Conservation (phyloP, 2,888 invertebrate species). For the Hirtodrosophila duncani region DNA sequence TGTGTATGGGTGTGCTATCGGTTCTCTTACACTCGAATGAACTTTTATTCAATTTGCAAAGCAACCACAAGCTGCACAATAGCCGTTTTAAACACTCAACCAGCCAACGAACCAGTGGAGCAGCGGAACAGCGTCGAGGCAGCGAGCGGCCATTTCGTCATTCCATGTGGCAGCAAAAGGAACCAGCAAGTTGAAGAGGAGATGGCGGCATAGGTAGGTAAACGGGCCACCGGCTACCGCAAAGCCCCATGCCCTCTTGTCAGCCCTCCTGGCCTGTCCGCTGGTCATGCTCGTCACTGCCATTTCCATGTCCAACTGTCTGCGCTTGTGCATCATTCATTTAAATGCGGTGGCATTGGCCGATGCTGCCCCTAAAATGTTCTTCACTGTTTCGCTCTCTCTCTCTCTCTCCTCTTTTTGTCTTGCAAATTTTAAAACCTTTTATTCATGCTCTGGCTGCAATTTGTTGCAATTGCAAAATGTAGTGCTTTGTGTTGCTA, state of each 20-base stretch:
- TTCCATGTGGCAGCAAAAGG: constrained; percentile 23
- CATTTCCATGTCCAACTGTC: constrained; percentile 66
- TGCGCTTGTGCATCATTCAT: constrained; percentile 51
- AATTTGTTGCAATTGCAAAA: constrained; percentile 40
- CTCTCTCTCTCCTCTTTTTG: constrained; percentile 4
- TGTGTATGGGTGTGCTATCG: constrained; percentile 60
- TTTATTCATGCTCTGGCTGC: constrained; percentile 60
- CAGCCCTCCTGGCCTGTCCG: constrained; percentile 4
- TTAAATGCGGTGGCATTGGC: constrained; percentile 54
- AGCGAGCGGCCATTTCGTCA: constrained; percentile 65
- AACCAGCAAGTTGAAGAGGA: background rate
- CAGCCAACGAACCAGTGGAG: constrained; percentile 42
- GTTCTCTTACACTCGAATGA: constrained; percentile 74
- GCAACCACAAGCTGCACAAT: constrained; percentile 75
- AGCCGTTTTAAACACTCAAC: constrained; percentile 65
- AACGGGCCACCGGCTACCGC: too few relatives aligned
- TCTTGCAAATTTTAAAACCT: constrained; percentile 34
- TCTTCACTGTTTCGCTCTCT: constrained; percentile 22
- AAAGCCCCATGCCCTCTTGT: too few relatives aligned
- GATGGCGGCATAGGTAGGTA: too few relatives aligned
- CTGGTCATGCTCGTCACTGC: constrained; percentile 41
- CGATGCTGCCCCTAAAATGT: constrained; percentile 29
- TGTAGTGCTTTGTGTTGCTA: constrained; percentile 10
- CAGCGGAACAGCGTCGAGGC: constrained; percentile 20
- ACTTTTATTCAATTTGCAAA: constrained; percentile 75